Conservation (phyloP, 2,113 vertebrate genomes). For the Thunnus thynnus region DNA sequence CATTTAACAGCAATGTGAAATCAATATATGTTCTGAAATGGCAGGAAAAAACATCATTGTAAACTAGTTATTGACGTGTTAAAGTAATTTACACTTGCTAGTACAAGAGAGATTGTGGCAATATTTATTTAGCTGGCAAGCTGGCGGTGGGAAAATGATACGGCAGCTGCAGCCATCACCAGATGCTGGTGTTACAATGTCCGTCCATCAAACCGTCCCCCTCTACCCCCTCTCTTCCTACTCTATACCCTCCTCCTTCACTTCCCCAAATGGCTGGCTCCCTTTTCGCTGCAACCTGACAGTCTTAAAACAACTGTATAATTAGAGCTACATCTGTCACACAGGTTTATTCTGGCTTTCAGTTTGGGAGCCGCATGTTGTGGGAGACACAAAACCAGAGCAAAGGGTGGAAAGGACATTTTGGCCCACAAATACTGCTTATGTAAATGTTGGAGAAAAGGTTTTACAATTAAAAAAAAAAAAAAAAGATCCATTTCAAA, state of each 20-base stretch:
- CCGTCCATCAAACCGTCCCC: constrained; percentile 82
- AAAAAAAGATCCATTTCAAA: background rate
- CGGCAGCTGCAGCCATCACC: constrained; percentile 84
- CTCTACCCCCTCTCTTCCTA: constrained; percentile 38
- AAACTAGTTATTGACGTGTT: constrained; percentile 88
- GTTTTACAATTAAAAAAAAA: background rate
- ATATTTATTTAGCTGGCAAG: constrained; percentile 88
- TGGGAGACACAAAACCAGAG: constrained; percentile 43
- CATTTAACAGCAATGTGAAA: constrained; percentile 84
- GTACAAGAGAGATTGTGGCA: constrained; percentile 87
- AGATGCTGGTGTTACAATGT: constrained; percentile 86
- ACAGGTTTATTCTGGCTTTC: constrained; percentile 70
- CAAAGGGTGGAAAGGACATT: constrained; percentile 22
- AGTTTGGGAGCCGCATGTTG: constrained; percentile 58
- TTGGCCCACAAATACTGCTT: background rate
- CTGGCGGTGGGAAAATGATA: constrained; percentile 82
- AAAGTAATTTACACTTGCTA: constrained; percentile 88
- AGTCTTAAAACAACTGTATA: constrained; percentile 89
- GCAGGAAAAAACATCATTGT: constrained; percentile 83
- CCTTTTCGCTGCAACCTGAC: constrained; percentile 84
- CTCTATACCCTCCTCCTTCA: constrained; percentile 68
- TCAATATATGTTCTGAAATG: constrained; percentile 86
- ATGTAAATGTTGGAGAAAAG: background rate
- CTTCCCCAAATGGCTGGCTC: constrained; percentile 81
- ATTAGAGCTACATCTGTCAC: constrained; percentile 86